Evolutionary conservation across 2,797 vertebrate genomes (phyloP).

Genomic region (Pipistrellus nathusii): DNA sequence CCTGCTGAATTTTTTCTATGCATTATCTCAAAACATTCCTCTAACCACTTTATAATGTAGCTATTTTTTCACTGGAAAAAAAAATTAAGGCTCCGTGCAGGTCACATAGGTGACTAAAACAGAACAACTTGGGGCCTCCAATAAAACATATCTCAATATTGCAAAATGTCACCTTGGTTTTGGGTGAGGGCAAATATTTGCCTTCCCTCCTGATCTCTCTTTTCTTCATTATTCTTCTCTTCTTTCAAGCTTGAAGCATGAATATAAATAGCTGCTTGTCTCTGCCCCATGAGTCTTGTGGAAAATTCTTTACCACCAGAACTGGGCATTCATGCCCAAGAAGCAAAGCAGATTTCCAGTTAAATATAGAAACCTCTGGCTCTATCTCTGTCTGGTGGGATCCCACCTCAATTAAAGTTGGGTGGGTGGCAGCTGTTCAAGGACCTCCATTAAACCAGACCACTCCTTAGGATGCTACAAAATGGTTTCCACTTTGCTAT

Average conservation of each 20-base stretch:
- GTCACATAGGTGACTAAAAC: background rate
- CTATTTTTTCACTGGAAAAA: background rate
- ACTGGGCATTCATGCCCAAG: slow-evolving; percentile 63
- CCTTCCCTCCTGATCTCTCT: background rate
- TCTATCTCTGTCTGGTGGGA: slow-evolving; percentile 50
- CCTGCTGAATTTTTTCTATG: background rate
- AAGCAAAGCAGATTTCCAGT: slow-evolving; percentile 41
- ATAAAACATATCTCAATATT: background rate
- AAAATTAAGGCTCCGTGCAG: background rate
- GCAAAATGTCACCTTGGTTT: background rate
- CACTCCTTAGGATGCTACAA: background rate
- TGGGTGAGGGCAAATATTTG: background rate
- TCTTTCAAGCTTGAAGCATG: slow-evolving; percentile 54
- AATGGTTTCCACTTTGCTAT: background rate
- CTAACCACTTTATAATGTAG: background rate
- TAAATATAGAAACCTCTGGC: slow-evolving; percentile 69
- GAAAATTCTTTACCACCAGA: slow-evolving; percentile 75
- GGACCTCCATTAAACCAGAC: background rate
- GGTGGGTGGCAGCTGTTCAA: background rate
- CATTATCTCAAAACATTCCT: background rate
- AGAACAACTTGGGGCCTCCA: background rate
- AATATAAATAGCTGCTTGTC: slow-evolving; percentile 71
- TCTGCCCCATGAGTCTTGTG: slow-evolving; percentile 46
- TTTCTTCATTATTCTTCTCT: background rate
- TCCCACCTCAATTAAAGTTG: slow-evolving; percentile 53